These are phyloP conservation scores for Cybosia mesomella DNA, from an alignment of 2,888 invertebrate species.

Conservation along the genomic window DNA sequence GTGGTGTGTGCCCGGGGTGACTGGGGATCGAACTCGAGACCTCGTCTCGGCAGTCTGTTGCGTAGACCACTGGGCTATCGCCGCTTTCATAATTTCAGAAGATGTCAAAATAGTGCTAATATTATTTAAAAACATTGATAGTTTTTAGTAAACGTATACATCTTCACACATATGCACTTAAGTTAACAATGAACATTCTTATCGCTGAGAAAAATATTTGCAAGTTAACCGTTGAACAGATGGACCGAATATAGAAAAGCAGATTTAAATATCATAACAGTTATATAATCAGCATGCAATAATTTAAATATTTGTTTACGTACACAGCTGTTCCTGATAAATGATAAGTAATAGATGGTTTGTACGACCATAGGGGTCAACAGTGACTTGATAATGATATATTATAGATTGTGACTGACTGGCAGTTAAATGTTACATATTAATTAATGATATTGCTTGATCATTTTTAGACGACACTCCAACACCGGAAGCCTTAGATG, in stretches of 20 bases:
- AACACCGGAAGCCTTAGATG: constrained; percentile 83
- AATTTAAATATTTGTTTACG: not conserved
- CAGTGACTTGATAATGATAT: not conserved
- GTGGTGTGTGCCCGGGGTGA: too few relatives aligned
- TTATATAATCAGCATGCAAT: not conserved
- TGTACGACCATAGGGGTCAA: not conserved
- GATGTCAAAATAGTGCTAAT: too few relatives aligned
- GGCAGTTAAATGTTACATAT: too few relatives aligned
- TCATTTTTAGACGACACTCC: constrained; percentile 85
- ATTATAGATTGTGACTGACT: too few relatives aligned
- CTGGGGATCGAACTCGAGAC: too few relatives aligned
- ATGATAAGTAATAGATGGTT: not conserved
- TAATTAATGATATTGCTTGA: not conserved
- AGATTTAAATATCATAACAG: not conserved
- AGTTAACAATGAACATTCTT: too few relatives aligned
- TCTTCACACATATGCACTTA: too few relatives aligned
- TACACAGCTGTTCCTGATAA: not conserved
- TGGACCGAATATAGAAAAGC: not conserved
- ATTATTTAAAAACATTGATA: too few relatives aligned
- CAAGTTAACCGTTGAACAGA: not conserved
- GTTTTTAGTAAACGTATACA: not conserved
- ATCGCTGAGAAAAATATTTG: not conserved
- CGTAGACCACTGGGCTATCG: too few relatives aligned
- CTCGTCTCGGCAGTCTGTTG: too few relatives aligned
- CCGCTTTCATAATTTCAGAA: too few relatives aligned